Conservation (phyloP, 1,140 invertebrate species). For the Nephotettix cincticeps region DNA sequence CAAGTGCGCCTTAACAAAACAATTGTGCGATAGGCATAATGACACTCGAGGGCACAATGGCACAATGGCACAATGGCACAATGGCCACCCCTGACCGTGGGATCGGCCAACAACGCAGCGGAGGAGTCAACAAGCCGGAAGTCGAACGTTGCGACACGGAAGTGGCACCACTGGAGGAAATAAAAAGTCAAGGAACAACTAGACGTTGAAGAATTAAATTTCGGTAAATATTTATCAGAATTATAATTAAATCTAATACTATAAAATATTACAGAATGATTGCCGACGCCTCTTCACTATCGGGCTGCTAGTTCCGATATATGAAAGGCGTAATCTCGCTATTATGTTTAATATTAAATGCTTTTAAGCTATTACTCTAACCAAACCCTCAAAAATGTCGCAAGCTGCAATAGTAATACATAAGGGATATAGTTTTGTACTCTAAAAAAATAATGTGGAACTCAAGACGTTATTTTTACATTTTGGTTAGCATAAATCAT, state of each 20-base stretch:
- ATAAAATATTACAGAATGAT: background rate
- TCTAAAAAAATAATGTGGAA: too few species aligned
- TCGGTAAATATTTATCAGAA: background rate
- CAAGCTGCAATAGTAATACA: too few species aligned
- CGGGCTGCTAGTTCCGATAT: too few species aligned
- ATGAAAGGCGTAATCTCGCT: too few species aligned
- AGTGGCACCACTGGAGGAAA: background rate
- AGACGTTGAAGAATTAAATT: background rate
- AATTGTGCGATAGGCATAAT: background rate
- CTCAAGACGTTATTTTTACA: too few species aligned
- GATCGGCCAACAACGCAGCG: slow-evolving; percentile 5
- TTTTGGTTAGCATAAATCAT: too few species aligned
- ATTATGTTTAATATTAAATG: too few species aligned
- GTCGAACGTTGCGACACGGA: background rate
- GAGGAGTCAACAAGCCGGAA: background rate
- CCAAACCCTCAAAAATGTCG: too few species aligned
- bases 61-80: background rate
- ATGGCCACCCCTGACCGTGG: slow-evolving; percentile 7
- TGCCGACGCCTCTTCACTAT: background rate
- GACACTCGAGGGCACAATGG: background rate
- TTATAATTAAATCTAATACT: background rate
- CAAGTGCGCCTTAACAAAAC: background rate
- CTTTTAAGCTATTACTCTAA: too few species aligned
- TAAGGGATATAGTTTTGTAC: too few species aligned
- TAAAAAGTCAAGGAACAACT: background rate